These are phyloP conservation scores for Dimorphilus gyrociliatus DNA, from an alignment of 2,888 invertebrate genomes.

Conservation along the genomic window DNA sequence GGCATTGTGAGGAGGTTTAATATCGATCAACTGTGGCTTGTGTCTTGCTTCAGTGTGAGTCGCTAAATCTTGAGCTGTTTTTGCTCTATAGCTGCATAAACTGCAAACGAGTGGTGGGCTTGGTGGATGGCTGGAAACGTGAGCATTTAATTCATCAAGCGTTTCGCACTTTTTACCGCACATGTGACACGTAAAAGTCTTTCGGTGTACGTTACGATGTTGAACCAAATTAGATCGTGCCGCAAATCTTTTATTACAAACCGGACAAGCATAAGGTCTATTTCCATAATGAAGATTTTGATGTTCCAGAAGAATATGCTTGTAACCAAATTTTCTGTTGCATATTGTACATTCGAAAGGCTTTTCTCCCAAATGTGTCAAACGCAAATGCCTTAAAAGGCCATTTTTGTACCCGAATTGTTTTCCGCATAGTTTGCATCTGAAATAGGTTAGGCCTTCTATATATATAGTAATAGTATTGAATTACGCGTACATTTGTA, in stretches of 20 bases:
- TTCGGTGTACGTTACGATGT: constrained; percentile 12
- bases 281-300: constrained; percentile 28
- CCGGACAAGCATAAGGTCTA: constrained; percentile 22
- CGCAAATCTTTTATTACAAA: constrained; percentile 24
- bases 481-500: too few species aligned
- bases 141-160: too few species aligned
- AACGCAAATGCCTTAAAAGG: constrained; percentile 19
- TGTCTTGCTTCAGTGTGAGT: constrained; percentile 19
- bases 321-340: constrained; percentile 21
- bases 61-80: constrained; percentile 17
- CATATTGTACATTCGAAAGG: constrained; percentile 17
- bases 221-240: constrained; percentile 24
- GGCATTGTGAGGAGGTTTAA: too few species aligned
- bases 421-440: constrained; percentile 19
- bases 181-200: too few species aligned
- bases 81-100: constrained; percentile 17
- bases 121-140: too few species aligned
- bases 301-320: constrained; percentile 25
- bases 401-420: constrained; percentile 23
- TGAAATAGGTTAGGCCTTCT: too few species aligned
- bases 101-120: constrained; percentile 17
- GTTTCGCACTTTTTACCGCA: too few species aligned
- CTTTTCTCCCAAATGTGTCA: constrained; percentile 17
- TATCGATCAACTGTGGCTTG: too few species aligned
- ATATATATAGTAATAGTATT: too few species aligned